These are phyloP conservation scores for Sebastes iracundus DNA, from an alignment of 2,797 vertebrate species.

Conservation along the genomic window DNA sequence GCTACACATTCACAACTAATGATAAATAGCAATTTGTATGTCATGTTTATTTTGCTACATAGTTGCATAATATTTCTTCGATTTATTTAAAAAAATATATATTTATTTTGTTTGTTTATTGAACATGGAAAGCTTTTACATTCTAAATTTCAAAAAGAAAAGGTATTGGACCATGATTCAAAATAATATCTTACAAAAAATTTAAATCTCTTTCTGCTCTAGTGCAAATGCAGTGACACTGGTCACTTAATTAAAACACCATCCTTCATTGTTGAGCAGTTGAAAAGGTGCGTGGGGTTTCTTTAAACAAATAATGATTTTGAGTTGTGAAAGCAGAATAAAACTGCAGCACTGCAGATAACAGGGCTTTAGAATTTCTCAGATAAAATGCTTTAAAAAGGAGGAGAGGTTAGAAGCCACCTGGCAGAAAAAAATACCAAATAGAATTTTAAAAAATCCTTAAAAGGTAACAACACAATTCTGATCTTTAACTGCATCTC, in stretches of 20 bases:
- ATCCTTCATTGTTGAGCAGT: background rate
- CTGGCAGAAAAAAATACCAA: background rate
- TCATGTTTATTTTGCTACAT: background rate
- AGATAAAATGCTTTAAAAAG: background rate
- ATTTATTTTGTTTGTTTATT: background rate
- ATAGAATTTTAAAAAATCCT: background rate
- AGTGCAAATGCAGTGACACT: background rate
- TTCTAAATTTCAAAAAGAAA: background rate
- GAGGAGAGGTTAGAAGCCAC: background rate
- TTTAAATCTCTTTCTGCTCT: background rate
- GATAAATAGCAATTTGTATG: background rate
- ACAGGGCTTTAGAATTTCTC: background rate
- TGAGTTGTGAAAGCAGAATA: background rate
- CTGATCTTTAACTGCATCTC: conserved; percentile 15
- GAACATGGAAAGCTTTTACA: background rate
- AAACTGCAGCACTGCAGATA: background rate
- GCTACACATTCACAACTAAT: background rate
- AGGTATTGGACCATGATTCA: background rate
- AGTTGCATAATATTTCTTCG: background rate
- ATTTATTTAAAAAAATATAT: background rate
- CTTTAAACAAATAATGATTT: background rate
- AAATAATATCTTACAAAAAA: background rate
- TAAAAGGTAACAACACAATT: conserved; percentile 21
- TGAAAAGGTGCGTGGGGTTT: background rate
- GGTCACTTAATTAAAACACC: background rate